A percentile compares a stretch with the other conserved stretches of the same genome.
phyloP scores from a whole-genome alignment of 2,797 vertebrate species.

The Argya squamiceps region DNA sequence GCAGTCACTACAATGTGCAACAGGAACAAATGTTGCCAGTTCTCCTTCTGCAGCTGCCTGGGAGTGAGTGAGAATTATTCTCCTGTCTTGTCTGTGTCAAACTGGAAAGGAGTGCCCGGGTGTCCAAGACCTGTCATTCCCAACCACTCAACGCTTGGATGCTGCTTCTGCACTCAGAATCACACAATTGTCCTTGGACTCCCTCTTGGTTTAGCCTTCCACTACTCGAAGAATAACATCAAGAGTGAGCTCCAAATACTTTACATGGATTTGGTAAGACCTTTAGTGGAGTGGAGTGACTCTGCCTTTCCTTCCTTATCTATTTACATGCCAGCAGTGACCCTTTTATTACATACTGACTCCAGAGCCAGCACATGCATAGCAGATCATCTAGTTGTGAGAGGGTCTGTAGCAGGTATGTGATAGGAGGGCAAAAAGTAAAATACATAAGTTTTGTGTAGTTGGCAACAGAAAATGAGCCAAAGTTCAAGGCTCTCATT shows the following conservation, averaged over 20 bases:
- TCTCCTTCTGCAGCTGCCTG: not conserved
- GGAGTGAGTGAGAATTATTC: not conserved
- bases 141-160: not conserved
- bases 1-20: not conserved
- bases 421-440: not conserved
- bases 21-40: rapidly evolving
- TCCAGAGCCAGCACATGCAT: not conserved
- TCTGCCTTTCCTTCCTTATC: not conserved
- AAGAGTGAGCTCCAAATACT: not conserved
- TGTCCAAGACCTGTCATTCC: not conserved
- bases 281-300: not conserved
- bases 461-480: not conserved
- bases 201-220: not conserved
- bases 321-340: not conserved
- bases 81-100: not conserved
- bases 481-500: not conserved
- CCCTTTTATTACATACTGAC: not conserved
- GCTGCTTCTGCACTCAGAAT: not conserved
- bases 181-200: not conserved
- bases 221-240: not conserved
- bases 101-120: not conserved
- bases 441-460: not conserved
- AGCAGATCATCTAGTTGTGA: not conserved
- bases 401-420: not conserved
- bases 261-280: not conserved